Evolutionary conservation across 2,888 invertebrate species (phyloP).

Genomic region (Trilocha varians): DNA sequence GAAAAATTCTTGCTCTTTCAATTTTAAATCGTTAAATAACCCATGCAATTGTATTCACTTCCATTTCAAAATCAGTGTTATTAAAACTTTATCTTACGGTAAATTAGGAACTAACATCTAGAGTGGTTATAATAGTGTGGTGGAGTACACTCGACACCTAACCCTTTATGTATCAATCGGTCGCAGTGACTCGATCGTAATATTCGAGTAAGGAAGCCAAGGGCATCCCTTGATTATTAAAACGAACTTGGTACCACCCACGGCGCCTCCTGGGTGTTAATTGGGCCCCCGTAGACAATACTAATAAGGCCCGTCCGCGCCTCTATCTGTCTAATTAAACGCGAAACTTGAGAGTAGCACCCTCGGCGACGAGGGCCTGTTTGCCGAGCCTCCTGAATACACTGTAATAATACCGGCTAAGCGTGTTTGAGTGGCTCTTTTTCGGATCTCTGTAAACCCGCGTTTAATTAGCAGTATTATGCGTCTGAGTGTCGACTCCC

Average conservation of each 20-base stretch:
- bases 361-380: constrained; percentile 66
- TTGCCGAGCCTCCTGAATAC: constrained; percentile 67
- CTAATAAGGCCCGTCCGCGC: constrained; percentile 73
- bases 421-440: constrained; percentile 72
- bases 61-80: too few relatives aligned
- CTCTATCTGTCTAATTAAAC: constrained; percentile 73
- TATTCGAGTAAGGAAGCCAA: constrained; percentile 67
- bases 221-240: constrained; percentile 71
- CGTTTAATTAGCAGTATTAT: constrained; percentile 72
- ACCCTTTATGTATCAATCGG: constrained; percentile 19
- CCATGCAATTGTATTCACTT: too few relatives aligned
- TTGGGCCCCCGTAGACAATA: constrained; percentile 74
- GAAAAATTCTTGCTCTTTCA: too few relatives aligned
- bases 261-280: constrained; percentile 67
- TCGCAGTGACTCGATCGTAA: constrained; percentile 55
- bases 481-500: constrained; percentile 67
- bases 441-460: constrained; percentile 71
- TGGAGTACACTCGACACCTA: neutral
- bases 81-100: too few relatives aligned
- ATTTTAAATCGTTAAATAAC: too few relatives aligned
- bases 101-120: too few relatives aligned
- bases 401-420: constrained; percentile 72
- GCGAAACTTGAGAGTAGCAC: constrained; percentile 73
- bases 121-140: too few relatives aligned
- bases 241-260: constrained; percentile 65